Conservation (phyloP, 2,888 invertebrate genomes). For the Phoenoteleia sp. region DNA sequence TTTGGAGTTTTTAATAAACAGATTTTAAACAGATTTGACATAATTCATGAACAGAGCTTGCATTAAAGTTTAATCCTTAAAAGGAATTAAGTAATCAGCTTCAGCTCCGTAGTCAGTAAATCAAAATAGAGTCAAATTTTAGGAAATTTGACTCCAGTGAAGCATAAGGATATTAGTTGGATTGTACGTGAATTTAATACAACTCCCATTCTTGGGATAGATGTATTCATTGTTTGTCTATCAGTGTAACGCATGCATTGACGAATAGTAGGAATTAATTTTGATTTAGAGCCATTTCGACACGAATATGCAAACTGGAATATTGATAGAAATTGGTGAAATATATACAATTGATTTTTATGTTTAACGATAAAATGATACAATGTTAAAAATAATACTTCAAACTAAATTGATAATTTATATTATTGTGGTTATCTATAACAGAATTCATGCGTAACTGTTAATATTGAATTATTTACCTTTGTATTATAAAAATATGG, state of each 20-base stretch:
- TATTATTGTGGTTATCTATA: no score
- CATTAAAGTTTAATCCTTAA: neutral
- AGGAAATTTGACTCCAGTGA: neutral
- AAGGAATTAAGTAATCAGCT: neutral
- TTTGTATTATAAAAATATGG: no score
- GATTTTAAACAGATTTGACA: neutral
- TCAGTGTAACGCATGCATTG: conserved; percentile 10
- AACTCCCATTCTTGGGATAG: conserved; percentile 26
- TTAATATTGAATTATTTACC: no score
- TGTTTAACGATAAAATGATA: no score
- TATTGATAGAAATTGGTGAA: no score
- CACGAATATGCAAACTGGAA: neutral
- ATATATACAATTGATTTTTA: neutral
- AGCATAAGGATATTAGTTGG: conserved; percentile 29
- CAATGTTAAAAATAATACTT: no score
- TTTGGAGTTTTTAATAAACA: no score
- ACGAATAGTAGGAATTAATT: conserved; percentile 35
- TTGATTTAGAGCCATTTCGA: conserved; percentile 28
- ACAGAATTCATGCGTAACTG: no score
- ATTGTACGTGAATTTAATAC: conserved; percentile 27
- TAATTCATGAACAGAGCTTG: neutral
- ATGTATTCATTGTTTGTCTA: conserved; percentile 30
- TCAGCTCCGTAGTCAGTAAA: neutral
- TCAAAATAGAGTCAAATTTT: neutral
- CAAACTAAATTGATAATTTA: no score